Evolutionary conservation across 2,797 vertebrate species (phyloP), one percentile per base, ranked within the genome.

Genomic region (Rachycentron canadum): DNA sequence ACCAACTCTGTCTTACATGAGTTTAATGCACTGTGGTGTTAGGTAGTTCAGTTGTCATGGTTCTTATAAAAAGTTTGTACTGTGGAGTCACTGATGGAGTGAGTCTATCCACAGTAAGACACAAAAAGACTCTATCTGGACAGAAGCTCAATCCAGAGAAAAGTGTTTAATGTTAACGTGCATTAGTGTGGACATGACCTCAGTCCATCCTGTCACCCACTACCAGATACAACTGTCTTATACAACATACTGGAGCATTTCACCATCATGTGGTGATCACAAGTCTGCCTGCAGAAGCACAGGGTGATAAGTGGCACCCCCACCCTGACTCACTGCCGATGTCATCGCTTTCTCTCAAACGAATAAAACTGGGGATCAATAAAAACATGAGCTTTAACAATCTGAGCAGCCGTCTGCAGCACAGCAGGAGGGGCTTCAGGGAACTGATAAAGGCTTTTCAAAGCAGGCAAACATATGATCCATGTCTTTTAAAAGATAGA

Each of bases 1-100:
- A 26, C 30, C 12, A 58, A 7, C 17, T 69, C 34, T 63, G 34
- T 71, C 12, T 53, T 5, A 43, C 9, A 23, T 6, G 2, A 56
- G 17, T 70, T 47, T 65, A 83, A 84, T 73, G 81, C 85, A 86
- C 81, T 67, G 59, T 34, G 73, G 77, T 86, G 73, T 52, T 30
- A 78, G 77, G 80, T 70, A 83, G 80, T 43, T 80, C 19, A 66
- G 76, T 64, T 77, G 52, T 73, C 9, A 47, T 59, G 43, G 38
- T 70, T 63, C 30, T 23, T 19, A 34, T 28, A 52, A 11, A 52
- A 45, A 74, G 11, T 60, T 50, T 56, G 3, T 32, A 21, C 45
- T 61, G 19, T 41, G 13, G 11, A 40, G 53, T 4, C 19, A 47
- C 38, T 23, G 26, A 62, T 28, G 45, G 13, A 62, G 5, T 23